Evolutionary conservation across 2,888 invertebrate species (phyloP).

Genomic region (Pseudococcus viburni): DNA sequence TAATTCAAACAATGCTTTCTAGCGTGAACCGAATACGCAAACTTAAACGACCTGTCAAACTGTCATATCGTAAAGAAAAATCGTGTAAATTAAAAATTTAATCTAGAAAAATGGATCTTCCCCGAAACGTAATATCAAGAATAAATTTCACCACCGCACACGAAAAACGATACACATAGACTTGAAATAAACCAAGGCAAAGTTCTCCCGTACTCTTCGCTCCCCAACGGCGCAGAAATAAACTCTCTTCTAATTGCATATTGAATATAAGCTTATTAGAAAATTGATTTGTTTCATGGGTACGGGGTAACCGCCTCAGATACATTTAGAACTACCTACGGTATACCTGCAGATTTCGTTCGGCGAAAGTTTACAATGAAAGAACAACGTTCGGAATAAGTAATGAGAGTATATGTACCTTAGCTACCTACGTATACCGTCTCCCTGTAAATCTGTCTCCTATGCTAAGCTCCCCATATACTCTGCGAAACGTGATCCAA

Average conservation of each 20-base stretch:
- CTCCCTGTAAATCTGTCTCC: too few relatives aligned
- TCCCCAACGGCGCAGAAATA: background rate
- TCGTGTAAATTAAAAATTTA: slow-evolving; percentile 43
- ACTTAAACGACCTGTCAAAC: slow-evolving; percentile 45
- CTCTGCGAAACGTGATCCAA: too few relatives aligned
- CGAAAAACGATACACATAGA: too few relatives aligned
- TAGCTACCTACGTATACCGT: too few relatives aligned
- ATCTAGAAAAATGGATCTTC: slow-evolving; percentile 31
- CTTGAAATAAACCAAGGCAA: too few relatives aligned
- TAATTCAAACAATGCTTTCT: slow-evolving; percentile 20
- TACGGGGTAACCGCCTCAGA: background rate
- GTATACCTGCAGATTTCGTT: background rate
- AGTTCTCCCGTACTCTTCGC: background rate
- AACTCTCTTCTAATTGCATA: background rate
- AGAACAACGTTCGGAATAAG: slow-evolving; percentile 23
- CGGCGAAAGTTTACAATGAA: background rate
- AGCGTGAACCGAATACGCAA: background rate
- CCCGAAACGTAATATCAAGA: slow-evolving; percentile 12
- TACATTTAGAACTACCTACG: background rate
- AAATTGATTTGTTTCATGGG: background rate
- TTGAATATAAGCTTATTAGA: slow-evolving; percentile 16
- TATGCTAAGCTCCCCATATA: too few relatives aligned
- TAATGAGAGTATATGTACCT: background rate
- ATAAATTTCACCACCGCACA: background rate
- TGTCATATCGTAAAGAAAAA: slow-evolving; percentile 3